Conservation (phyloP, 2,113 vertebrate species). For the Xiphophorus hellerii region DNA sequence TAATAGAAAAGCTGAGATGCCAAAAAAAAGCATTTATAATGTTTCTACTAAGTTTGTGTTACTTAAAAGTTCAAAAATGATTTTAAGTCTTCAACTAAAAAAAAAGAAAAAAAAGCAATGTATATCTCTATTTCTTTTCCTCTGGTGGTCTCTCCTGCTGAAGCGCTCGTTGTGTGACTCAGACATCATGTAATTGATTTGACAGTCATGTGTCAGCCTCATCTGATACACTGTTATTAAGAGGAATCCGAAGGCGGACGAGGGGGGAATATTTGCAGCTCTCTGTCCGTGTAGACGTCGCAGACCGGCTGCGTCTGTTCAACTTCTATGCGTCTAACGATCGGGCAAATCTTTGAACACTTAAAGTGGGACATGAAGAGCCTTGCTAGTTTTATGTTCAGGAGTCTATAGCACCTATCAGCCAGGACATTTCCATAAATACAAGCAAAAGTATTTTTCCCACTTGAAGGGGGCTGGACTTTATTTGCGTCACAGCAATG, state of each 20-base stretch:
- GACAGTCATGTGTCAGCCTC: constrained; percentile 21
- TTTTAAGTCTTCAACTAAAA: too few species aligned
- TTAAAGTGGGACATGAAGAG: neutral
- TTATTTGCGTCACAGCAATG: neutral
- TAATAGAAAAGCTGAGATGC: constrained; percentile 56
- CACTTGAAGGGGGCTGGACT: neutral
- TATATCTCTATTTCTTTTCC: neutral
- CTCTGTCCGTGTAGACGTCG: neutral
- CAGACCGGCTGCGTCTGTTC: neutral
- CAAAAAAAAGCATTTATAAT: constrained; percentile 52
- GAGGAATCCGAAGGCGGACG: neutral
- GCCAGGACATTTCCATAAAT: constrained; percentile 22
- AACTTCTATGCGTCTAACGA: neutral
- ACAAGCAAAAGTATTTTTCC: constrained; percentile 20
- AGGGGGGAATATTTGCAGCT: neutral
- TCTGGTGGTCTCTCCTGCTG: neutral
- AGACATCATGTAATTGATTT: constrained; percentile 2
- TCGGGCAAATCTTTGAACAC: neutral
- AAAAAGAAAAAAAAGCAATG: neutral
- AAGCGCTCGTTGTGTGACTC: neutral
- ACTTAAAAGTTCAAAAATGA: constrained; percentile 43
- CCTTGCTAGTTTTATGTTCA: neutral
- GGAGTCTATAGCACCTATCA: constrained; percentile 9
- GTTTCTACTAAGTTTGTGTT: constrained; percentile 35
- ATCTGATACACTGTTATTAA: constrained; percentile 14